phyloP scores from a whole-genome alignment of 1,140 invertebrate species.

The Halesus radiatus region DNA sequence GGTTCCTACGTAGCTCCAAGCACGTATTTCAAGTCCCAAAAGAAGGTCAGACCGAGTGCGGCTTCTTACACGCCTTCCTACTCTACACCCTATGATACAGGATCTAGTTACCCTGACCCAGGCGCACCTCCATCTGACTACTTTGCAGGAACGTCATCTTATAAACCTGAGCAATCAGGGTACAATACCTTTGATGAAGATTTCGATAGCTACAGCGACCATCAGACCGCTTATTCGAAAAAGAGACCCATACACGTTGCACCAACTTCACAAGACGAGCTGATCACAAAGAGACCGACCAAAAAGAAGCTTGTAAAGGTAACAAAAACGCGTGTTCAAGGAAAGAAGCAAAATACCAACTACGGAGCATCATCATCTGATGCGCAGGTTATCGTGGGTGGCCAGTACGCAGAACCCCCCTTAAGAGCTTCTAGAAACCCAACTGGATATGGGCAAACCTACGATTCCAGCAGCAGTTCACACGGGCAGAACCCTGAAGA shows the following conservation, averaged over 20 bases:
- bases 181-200: slow-evolving; percentile 42
- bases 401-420: slow-evolving; percentile 67
- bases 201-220: slow-evolving; percentile 49
- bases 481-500: slow-evolving; percentile 60
- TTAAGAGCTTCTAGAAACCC: slow-evolving; percentile 57
- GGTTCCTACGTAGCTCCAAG: background rate
- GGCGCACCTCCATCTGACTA: slow-evolving; percentile 47
- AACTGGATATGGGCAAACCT: slow-evolving; percentile 5
- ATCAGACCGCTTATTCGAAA: slow-evolving; percentile 56
- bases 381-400: slow-evolving; percentile 61
- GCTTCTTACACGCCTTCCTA: slow-evolving; percentile 40
- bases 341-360: slow-evolving; percentile 54
- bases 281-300: slow-evolving; percentile 56
- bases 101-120: slow-evolving; percentile 51
- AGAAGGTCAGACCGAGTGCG: slow-evolving; percentile 20
- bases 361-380: slow-evolving; percentile 33
- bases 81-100: background rate
- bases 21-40: slow-evolving; percentile 25
- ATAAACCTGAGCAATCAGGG: slow-evolving; percentile 17
- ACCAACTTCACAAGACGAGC: slow-evolving; percentile 59
- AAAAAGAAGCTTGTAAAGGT: slow-evolving; percentile 49
- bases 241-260: slow-evolving; percentile 47
- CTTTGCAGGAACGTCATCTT: slow-evolving; percentile 43
- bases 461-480: slow-evolving; percentile 48
- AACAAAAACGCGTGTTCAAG: slow-evolving; percentile 57